Base-by-base conservation (phyloP, 2,888 invertebrate genomes). In the Pyrrhosoma nymphula region DNA sequence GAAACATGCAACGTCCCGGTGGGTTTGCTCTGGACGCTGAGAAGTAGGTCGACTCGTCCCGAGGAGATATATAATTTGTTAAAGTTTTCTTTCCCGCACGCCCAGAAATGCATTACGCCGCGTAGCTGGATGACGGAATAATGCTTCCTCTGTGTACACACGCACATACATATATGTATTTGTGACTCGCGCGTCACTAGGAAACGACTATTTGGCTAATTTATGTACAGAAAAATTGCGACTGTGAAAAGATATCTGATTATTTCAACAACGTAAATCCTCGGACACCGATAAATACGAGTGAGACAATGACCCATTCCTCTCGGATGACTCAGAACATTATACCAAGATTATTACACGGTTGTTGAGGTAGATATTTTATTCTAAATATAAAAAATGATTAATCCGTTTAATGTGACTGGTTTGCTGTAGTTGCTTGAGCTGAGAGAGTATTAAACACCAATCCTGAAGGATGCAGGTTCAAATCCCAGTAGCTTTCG, bases 1-100 rank as follows among this genome's bases (percentile, higher is more conserved):
- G 26, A 69, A 69, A n/a, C 10, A 23, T 26, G 8, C 35, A 8
- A 26, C 82, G 82, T 23, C 26, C 82, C 82, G 26, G 18, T 35
- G 82, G 82, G 35, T 82, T 82, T 35, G 82, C 82, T 35, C 82
- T 16, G 82, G 30, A 82, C 69, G 82, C 30, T 14, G 18, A 82
- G 82, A 82, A 82, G 82, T 82, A 82, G 82, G 82, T 82, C 82
- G 82, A 82, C 82, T 35, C 30, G 35, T 26, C 82, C 30, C 69
- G 26, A 82, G 30, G 82, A 60, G 60, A 35, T 35, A 35, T 82
- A 82, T 82, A 82, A 82, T 82, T 82, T 82, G 82, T 35, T 82
- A 30, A 82, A 82, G 82, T 82, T 82, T 82, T 35, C 82, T 16
- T n/a, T 82, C 35, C 82, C 26, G 30, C 35, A 35, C 82, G 82